Conservation (phyloP, 2,113 vertebrate species). For the Macquaria ambigua region DNA sequence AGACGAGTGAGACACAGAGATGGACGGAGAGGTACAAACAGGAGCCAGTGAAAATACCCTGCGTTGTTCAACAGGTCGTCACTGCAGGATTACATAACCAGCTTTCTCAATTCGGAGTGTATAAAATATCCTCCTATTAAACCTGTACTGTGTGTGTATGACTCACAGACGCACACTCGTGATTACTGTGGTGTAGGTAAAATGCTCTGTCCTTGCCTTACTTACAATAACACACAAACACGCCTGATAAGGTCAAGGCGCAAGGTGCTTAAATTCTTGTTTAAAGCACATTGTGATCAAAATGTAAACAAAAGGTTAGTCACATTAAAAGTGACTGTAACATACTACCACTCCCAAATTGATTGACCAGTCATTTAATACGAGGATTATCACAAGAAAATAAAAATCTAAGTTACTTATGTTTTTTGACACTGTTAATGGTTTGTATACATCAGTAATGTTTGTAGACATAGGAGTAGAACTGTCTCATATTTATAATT, state of each 20-base stretch:
- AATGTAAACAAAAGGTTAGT: neutral
- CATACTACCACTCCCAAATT: neutral
- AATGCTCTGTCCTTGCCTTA: constrained; percentile 2
- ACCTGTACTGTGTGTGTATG: neutral
- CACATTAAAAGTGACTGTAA: neutral
- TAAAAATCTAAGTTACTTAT: neutral
- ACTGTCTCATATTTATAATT: neutral
- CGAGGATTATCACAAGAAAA: neutral
- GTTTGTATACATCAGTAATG: neutral
- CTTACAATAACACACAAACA: constrained; percentile 17
- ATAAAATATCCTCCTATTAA: constrained; percentile 23
- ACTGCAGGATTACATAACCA: constrained; percentile 74
- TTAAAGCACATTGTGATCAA: neutral
- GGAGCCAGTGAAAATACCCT: constrained; percentile 48
- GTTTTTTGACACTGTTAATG: neutral
- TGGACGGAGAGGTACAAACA: constrained; percentile 16
- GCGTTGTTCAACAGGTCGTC: constrained; percentile 36
- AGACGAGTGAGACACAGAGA: constrained; percentile 18
- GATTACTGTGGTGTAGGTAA: neutral
- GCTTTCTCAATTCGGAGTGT: constrained; percentile 36
- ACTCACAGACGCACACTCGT: neutral
- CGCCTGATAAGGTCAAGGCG: neutral
- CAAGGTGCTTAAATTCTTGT: neutral
- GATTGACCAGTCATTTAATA: neutral
- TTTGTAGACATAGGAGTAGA: neutral